phyloP scores from a whole-genome alignment of 2,888 invertebrate genomes.

The Lamellibrachia columna region DNA sequence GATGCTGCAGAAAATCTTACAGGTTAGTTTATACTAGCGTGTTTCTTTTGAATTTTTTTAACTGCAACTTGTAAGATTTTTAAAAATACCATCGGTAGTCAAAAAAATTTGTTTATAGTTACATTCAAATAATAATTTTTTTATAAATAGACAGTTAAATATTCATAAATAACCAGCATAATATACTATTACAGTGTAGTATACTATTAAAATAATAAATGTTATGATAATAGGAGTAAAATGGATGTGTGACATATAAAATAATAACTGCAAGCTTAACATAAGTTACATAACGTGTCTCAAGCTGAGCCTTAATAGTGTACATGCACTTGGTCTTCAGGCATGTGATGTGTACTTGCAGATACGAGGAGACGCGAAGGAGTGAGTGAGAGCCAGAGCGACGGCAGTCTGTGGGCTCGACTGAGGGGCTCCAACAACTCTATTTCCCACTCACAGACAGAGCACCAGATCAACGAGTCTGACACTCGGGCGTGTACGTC shows the following conservation, averaged over 20 bases:
- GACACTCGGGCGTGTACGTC: neutral
- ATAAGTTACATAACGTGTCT: too few relatives aligned
- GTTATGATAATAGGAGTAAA: too few relatives aligned
- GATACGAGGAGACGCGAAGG: neutral
- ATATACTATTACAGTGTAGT: too few relatives aligned
- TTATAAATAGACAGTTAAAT: neutral
- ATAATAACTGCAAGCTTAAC: too few relatives aligned
- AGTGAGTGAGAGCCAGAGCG: neutral
- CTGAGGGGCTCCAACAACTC: neutral
- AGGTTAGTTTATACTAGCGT: neutral
- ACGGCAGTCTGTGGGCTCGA: neutral
- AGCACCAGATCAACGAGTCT: too few relatives aligned
- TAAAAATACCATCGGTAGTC: neutral
- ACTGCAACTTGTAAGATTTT: neutral
- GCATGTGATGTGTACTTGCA: neutral
- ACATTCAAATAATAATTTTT: neutral
- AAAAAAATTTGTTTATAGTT: neutral
- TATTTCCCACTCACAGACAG: too few relatives aligned
- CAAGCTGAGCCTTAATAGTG: too few relatives aligned
- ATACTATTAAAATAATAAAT: too few relatives aligned
- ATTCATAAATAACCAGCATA: too few relatives aligned
- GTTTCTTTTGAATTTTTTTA: neutral
- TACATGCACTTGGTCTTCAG: too few relatives aligned
- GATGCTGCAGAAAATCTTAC: slow-evolving; percentile 25
- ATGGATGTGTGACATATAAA: too few relatives aligned